Conservation (phyloP, 2,797 vertebrate species). For the Karalla daura region DNA sequence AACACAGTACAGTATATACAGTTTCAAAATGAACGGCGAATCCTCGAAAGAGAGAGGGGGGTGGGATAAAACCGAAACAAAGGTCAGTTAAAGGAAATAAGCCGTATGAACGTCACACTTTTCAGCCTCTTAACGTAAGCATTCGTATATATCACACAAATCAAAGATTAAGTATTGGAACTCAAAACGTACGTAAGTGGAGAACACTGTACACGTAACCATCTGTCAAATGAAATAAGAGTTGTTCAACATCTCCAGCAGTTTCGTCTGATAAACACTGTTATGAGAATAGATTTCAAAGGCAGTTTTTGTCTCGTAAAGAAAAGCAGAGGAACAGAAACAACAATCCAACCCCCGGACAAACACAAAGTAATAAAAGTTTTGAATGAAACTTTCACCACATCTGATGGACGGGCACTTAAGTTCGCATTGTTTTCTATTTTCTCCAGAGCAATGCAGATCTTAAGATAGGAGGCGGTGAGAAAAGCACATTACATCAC, state of each 20-base stretch:
- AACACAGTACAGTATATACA: constrained; percentile 73
- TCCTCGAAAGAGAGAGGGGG: constrained; percentile 38
- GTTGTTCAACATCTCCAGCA: constrained; percentile 32
- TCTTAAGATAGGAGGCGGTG: constrained; percentile 46
- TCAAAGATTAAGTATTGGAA: constrained; percentile 46
- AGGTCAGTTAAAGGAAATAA: constrained; percentile 26
- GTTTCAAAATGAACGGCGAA: constrained; percentile 59
- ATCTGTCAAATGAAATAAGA: constrained; percentile 38
- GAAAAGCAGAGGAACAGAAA: constrained; percentile 38
- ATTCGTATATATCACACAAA: constrained; percentile 49
- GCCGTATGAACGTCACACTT: constrained; percentile 40
- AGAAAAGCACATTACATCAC: constrained; percentile 51
- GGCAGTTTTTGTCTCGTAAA: constrained; percentile 31
- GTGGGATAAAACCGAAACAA: not conserved
- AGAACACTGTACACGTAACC: constrained; percentile 36
- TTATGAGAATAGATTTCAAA: constrained; percentile 30
- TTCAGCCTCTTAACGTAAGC: constrained; percentile 50
- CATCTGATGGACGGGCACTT: constrained; percentile 31
- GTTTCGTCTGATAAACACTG: constrained; percentile 18
- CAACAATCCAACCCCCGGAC: no score
- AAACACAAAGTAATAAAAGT: constrained; percentile 2
- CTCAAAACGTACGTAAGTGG: constrained; percentile 36
- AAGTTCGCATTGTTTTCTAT: constrained; percentile 47
- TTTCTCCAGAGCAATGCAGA: constrained; percentile 52
- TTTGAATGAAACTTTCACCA: constrained; percentile 40